Base-by-base conservation (phyloP, 2,113 vertebrate species). In the Oxyura jamaicensis region DNA sequence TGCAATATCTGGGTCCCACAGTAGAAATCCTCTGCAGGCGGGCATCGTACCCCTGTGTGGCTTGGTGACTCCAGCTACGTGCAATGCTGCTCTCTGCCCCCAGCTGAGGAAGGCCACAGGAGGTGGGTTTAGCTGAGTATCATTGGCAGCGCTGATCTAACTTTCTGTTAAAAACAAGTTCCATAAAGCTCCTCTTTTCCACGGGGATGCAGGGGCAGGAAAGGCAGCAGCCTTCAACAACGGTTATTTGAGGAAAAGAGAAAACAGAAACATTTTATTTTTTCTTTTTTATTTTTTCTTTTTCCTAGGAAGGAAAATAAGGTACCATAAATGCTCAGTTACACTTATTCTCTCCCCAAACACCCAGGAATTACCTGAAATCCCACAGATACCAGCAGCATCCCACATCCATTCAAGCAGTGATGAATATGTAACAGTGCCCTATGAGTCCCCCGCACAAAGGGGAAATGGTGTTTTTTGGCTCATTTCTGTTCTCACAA, bases 371-470 rank as follows among this genome's bases (percentile, higher is more conserved):
- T 46, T 41, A 11, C 35, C 56, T 41, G 60, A 60, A 63, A 69
- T 78, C 69, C 71, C 68, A 14, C 0, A 22, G 72, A n/a, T 9
- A 2, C 44, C 58, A n/a, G 59, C 62, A 42, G 58, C 10, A 48
- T 26, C 83, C 76, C 87, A 23, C 41, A 41, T 50, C 39, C 33
- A 33, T 48, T 41, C 56, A 8, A 26, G 16, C 23, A 50, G 36
- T 2, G 6, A n/a, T 4, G 7, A n/a, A 21, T 26, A 52, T 2
- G 1, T 2, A n/a, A 26, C 3, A 2, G 41, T 35, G 33, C 26
- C 69, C 68, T 36, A 10, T 16, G 17, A 50, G 60, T 33, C 15
- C 19, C 10, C 26, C 15, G 0, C 5, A 6, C 1, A 17, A 21
- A 39, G 44, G 21, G 46, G 41, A 26, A 82, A 50, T 4, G 17